Evolutionary conservation across 2,888 invertebrate genomes (phyloP).

Genomic region (Metellina segmentata): DNA sequence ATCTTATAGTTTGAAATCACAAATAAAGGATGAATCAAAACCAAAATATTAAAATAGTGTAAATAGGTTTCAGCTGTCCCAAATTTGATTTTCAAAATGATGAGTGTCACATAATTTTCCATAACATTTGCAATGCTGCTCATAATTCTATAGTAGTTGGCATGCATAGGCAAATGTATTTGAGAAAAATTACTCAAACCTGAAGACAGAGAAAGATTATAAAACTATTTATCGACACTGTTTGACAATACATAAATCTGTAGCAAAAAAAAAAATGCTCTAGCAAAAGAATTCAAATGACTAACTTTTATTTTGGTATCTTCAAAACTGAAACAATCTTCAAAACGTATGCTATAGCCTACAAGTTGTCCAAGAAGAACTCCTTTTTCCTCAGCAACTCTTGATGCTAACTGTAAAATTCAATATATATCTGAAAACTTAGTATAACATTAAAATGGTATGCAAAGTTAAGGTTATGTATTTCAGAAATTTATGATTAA

Average conservation of each 20-base stretch:
- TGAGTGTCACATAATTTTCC: no score
- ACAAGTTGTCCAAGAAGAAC: slow-evolving; percentile 88
- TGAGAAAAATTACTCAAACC: background rate
- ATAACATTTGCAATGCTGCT: no score
- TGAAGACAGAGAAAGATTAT: no score
- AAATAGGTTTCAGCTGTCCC: no score
- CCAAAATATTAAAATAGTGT: no score
- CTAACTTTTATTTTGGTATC: slow-evolving; percentile 81
- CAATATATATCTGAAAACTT: slow-evolving; percentile 28
- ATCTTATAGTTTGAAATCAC: no score
- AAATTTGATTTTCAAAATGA: no score
- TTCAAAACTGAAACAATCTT: slow-evolving; percentile 81
- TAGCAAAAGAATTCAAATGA: background rate
- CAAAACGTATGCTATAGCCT: slow-evolving; percentile 91
- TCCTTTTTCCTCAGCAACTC: slow-evolving; percentile 94
- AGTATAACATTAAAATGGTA: background rate
- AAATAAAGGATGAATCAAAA: no score
- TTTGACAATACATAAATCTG: background rate
- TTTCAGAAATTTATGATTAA: background rate
- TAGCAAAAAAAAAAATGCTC: background rate
- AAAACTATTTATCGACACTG: no score
- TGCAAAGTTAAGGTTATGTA: background rate
- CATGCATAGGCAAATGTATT: background rate
- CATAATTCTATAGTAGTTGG: background rate
- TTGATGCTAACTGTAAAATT: slow-evolving; percentile 85